phyloP scores from a whole-genome alignment of 2,797 vertebrate species.

The Danio tinwini region DNA sequence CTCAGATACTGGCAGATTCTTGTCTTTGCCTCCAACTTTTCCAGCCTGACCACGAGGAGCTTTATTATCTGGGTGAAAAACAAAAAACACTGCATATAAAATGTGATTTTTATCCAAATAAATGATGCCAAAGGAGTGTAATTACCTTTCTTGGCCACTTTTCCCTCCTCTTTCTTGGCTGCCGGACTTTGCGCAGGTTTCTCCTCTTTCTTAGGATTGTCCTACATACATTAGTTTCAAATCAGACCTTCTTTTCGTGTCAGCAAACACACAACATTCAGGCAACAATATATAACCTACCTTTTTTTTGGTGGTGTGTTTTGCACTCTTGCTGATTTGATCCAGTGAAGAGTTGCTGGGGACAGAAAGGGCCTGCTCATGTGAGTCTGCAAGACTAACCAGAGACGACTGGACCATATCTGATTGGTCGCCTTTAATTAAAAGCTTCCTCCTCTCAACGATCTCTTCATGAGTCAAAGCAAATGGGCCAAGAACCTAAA shows the following conservation, averaged over 20 bases:
- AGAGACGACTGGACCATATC: conserved; percentile 67
- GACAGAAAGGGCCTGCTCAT: conserved; percentile 54
- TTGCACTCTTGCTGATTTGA: conserved; percentile 70
- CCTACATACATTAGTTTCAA: conserved; percentile 59
- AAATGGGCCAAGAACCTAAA: conserved; percentile 82
- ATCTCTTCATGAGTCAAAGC: conserved; percentile 83
- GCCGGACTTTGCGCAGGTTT: conserved; percentile 56
- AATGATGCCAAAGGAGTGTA: not conserved
- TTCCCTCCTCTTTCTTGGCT: conserved; percentile 70
- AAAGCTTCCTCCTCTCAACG: conserved; percentile 81
- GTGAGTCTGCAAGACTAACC: conserved; percentile 36
- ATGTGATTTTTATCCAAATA: not conserved
- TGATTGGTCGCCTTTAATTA: conserved; percentile 68
- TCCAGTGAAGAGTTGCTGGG: conserved; percentile 61
- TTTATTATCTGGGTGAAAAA: conserved; percentile 60
- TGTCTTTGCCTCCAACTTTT: conserved; percentile 69
- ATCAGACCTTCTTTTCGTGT: not conserved
- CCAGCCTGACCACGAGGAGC: conserved; percentile 55
- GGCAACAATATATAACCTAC: conserved; percentile 51
- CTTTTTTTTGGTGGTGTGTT: conserved; percentile 73
- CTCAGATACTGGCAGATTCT: conserved; percentile 48
- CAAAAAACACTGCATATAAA: not conserved
- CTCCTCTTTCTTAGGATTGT: conserved; percentile 70
- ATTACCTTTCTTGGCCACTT: conserved; percentile 69
- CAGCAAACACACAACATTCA: not conserved